Base-by-base conservation (phyloP, 2,888 invertebrate genomes). In the Dendrolimus houi region DNA sequence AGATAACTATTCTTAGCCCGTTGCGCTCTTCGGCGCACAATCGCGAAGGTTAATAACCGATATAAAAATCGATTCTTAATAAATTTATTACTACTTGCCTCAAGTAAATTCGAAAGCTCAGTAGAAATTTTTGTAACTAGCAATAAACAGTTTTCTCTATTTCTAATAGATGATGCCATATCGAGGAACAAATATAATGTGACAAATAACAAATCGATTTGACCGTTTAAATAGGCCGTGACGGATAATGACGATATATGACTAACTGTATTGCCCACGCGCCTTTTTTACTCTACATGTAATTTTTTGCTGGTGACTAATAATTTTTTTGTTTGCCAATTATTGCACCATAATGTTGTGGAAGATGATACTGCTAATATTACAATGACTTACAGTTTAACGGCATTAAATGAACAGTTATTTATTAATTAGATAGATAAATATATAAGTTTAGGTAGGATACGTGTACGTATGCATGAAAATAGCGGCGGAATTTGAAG, bases 221-320 rank as follows among this genome's bases (percentile, higher is more conserved):
- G 70, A 72, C 67, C 70, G 62, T 69, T 68, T 54, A 54, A 70
- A 67, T 72, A 74, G 69, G 65, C 54, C 60, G 60, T 77, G 72
- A 77, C 75, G 69, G 66, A 56, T 55, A 55, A 63, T 63, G 69
- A 70, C 70, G 66, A 63, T 65, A 66, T 67, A 70, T 82, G 80
- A 79, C 68, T 83, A 81, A 83, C 75, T 66, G 74, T 74, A 9
- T 47, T 70, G 70, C 84, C 85, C 75, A 85, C 85, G 77, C 83
- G 67, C 64, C 72, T 74, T 74, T 78, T 76, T 79, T 69, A 58
- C 54, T 9, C 56, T 52, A 63, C 67, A 65, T 66, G 61, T 72
- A 63, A 65, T 66, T 70, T 71, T 72, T 75, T 68, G 47, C 65
- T 68, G 29, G 71, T 83, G 83, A 84, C 73, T 81, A 83, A 81